These are phyloP conservation scores for Opisthocomus hoazin DNA, from an alignment of 2,113 vertebrate genomes.

Conservation along the genomic window DNA sequence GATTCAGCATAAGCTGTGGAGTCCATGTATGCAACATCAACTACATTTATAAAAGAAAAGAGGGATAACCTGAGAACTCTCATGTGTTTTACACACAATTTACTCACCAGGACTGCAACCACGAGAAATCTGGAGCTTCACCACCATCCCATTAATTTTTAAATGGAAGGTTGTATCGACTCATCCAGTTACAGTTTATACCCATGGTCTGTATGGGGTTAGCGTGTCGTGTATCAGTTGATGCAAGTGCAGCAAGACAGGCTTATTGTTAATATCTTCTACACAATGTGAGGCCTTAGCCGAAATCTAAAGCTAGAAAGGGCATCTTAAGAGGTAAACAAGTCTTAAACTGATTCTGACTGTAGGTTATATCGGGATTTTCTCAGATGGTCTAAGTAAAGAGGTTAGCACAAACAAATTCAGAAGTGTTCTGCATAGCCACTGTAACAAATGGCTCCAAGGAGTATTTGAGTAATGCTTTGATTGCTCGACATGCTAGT, in stretches of 20 bases:
- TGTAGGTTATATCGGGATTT: not conserved
- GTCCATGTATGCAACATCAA: not conserved
- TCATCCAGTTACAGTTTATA: not conserved
- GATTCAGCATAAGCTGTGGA: not conserved
- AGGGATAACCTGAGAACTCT: not conserved
- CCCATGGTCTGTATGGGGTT: not conserved
- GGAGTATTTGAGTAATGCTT: not conserved
- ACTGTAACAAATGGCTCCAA: not conserved
- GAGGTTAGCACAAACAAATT: not conserved
- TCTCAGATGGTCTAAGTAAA: not conserved
- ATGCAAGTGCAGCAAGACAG: not conserved
- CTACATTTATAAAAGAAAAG: not conserved
- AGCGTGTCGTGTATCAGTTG: rapidly evolving
- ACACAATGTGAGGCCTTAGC: not conserved
- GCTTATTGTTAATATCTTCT: not conserved
- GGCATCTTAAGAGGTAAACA: not conserved
- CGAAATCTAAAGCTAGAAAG: not conserved
- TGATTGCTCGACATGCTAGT: not conserved
- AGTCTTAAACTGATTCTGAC: not conserved
- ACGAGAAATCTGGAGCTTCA: not conserved
- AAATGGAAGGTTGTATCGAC: not conserved
- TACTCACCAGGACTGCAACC: not conserved
- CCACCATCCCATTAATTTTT: not conserved
- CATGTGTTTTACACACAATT: not conserved
- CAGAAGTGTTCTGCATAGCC: not conserved